Base-by-base conservation (phyloP, 2,797 vertebrate genomes). In the Sebastiscus tertius region DNA sequence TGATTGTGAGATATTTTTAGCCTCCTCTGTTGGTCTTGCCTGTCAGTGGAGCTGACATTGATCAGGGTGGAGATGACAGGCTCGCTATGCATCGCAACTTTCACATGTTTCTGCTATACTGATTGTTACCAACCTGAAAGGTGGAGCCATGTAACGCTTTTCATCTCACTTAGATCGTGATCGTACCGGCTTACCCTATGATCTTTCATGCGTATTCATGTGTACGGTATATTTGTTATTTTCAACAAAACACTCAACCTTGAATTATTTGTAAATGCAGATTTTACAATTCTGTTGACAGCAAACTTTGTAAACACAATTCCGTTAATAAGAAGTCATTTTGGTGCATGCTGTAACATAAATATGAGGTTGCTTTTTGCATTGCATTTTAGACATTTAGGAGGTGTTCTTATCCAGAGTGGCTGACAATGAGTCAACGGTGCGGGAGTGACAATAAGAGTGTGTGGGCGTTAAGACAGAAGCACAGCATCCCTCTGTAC, bases 31-130 rank as follows among this genome's bases (percentile, higher is more conserved):
- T 90, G 18, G 76, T 87, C 77, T 87, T 81, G 85, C 74, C 84
- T 90, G 92, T 92, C 91, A 87, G 86, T 79, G 80, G 68, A 70
- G 76, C 85, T 87, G 92, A 91, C 93, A 81, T 75, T 81, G 89
- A 91, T 93, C 82, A 63, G 77, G 81, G 82, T 26, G 80, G 86
- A 88, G 87, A 87, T 83, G 82, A 84, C 87, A 72, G 70, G 22
- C 86, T 67, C 22, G 27, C 77, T 60, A 12, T 61, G 83, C 79
- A 11, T 75, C 20, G 16, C 18, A 52, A 79, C 87, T 24, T 70
- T 80, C 72, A 55, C 86, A 18, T 60, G 79, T 86, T 87, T 86
- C 75, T 73, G 86, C 79, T 60, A 74, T 1, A 10, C 69, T 72
- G 82, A 81, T 69, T 62, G 77, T 75, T 80, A 61, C 82, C 72